Base-by-base conservation (phyloP, 2,888 invertebrate genomes). In the Drosophila infuscata region DNA sequence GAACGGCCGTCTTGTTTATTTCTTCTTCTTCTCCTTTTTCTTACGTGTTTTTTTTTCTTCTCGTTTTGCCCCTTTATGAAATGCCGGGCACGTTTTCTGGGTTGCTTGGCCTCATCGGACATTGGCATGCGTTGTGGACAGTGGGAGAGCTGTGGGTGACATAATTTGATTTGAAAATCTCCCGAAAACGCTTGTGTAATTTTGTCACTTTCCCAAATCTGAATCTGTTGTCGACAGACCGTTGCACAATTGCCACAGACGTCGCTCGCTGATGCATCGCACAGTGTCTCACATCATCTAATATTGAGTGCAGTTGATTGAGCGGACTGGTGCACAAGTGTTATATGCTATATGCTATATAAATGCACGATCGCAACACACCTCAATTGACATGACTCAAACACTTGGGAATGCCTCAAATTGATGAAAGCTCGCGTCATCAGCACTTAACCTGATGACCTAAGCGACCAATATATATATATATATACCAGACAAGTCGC, bases 41-140 rank as follows among this genome's bases (percentile, higher is more conserved):
- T 20, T 25, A 25, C 11, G 33, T 12, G 35, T 30, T 56, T 12
- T 35, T 20, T 11, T 59, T 38, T 12, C 29, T 38, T 12, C 29
- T 38, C 29, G 56, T 56, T 38, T 38, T 38, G 43, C 41, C 60
- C 68, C 57, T 51, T 75, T 66, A 20, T 57, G 75, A 63, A 72
- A 79, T 83, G 82, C 86, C 54, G 76, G 46, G 73, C 86, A 84
- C 86, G 83, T 84, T 82, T 83, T 82, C 52, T 83, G 82, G 82
- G 79, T 77, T 78, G 66, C 67, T 53, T 60, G 56, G 49, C 56
- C 41, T 60, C 68, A 69, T 60, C 60, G 80, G 66, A 61, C 78
- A 81, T 79, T 75, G 83, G 75, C 73, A 82, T 84, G 76, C 72
- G 41, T 48, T 56, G 56, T 32, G 17, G 30, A 29, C 56, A 56